Base-by-base conservation (phyloP, 2,113 vertebrate species). In the Erythrolamprus reginae region DNA sequence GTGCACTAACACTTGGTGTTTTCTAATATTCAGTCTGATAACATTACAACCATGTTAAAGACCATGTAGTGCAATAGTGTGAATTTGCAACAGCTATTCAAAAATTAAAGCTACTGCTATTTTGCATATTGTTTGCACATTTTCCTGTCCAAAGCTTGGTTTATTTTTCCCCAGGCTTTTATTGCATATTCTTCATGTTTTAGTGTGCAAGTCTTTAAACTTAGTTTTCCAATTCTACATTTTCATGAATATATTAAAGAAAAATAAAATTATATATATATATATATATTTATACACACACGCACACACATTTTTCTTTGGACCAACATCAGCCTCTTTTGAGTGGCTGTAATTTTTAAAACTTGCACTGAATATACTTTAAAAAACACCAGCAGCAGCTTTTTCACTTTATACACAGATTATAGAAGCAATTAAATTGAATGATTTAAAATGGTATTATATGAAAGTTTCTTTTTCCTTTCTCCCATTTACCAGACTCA, bases 291-390 rank as follows among this genome's bases (percentile, higher is more conserved):
- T 7, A 77, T 17, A 77, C n/a, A 77, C 65, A 77, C 17, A 77
- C 17, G 42, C 33, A 77, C n/a, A 77, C 65, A 77, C 17, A 77
- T 38, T 77, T 90, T 51, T 97, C 95, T 96, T 96, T 95, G 94
- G 95, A 95, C 85, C 93, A 94, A 93, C 88, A 92, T 77, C 90
- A 95, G 92, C 42, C 94, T 95, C 90, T 91, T 56, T 90, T 83
- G 82, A 42, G 52, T 92, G 92, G 94, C 93, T 94, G 91, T 61
- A 84, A 90, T 94, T 88, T 86, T 92, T 91, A n/a, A 95, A 96
- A 93, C 88, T 93, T 95, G 91, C 91, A 94, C 4, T 50, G 88
- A 96, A 94, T 90, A 77, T 77, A 96, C 94, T 92, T 52, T 23
- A 53, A 55, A 24, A 55, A 92, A 91, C 33, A 94, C 10, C 10